These are phyloP conservation scores for Grus americana DNA, from an alignment of 2,113 vertebrate genomes.

Conservation along the genomic window DNA sequence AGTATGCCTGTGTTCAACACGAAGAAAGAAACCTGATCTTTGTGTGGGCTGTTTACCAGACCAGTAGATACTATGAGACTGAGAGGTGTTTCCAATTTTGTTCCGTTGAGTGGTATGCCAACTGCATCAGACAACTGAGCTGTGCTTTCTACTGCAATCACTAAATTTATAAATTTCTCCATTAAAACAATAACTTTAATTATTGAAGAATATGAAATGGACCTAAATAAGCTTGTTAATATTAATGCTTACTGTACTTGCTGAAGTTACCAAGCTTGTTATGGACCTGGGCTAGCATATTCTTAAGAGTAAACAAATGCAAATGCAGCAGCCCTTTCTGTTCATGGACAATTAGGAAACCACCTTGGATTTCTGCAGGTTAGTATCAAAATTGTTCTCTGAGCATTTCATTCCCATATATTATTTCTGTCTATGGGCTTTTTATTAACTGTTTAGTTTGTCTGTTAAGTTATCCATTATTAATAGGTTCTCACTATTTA, in stretches of 20 bases:
- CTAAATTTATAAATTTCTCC: not conserved
- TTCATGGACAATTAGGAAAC: not conserved
- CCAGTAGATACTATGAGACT: not conserved
- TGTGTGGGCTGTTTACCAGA: not conserved
- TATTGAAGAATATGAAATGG: not conserved
- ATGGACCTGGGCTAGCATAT: not conserved
- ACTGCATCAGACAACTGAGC: not conserved
- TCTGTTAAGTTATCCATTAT: not conserved
- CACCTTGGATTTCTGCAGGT: constrained; percentile 15
- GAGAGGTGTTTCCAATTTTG: constrained; percentile 19
- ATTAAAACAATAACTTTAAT: not conserved
- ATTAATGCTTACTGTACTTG: not conserved
- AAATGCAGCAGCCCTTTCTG: not conserved
- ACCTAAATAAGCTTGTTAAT: constrained; percentile 3
- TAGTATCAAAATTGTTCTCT: not conserved
- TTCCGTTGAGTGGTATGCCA: not conserved
- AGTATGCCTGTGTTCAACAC: not conserved
- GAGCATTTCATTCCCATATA: not conserved
- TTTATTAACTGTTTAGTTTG: not conserved
- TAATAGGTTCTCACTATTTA: not conserved
- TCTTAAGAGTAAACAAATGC: not conserved
- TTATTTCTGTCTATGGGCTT: not conserved
- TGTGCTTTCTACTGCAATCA: not conserved
- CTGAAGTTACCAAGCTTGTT: not conserved
- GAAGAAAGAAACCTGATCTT: constrained; percentile 1